Conservation (phyloP, 2,113 vertebrate species). For the rabbit (Oryctolagus cuniculus) region DNA sequence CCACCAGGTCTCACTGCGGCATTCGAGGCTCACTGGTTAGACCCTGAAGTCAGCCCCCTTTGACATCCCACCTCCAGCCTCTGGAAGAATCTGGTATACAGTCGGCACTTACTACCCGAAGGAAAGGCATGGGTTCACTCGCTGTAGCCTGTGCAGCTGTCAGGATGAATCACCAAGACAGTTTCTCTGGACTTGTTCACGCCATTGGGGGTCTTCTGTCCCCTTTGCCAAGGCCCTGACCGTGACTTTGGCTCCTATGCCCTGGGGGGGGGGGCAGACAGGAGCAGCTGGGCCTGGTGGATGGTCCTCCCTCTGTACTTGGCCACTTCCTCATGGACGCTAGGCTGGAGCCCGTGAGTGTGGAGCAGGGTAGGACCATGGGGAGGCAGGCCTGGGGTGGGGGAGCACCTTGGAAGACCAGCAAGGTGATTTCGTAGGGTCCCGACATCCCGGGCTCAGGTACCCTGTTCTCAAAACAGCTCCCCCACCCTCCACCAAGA, state of each 20-base stretch:
- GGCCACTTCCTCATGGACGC: neutral
- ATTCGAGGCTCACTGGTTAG: neutral
- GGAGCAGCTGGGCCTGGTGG: neutral
- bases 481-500: neutral
- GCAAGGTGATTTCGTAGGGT: neutral
- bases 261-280: neutral
- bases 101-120: neutral
- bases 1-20: neutral
- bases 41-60: neutral
- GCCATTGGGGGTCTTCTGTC: neutral
- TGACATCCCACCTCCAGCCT: neutral
- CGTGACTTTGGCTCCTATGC: neutral
- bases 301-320: neutral
- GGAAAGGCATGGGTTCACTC: neutral
- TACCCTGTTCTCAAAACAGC: neutral
- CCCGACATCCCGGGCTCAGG: neutral
- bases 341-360: no score
- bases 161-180: neutral
- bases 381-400: neutral
- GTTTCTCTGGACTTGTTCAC: neutral
- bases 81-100: neutral
- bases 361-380: fast-evolving
- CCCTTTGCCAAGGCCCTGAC: neutral
- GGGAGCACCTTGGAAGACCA: neutral
- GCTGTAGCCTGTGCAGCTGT: neutral